These are phyloP conservation scores for Escarpia spicata DNA, from an alignment of 2,888 invertebrate species.

Conservation along the genomic window DNA sequence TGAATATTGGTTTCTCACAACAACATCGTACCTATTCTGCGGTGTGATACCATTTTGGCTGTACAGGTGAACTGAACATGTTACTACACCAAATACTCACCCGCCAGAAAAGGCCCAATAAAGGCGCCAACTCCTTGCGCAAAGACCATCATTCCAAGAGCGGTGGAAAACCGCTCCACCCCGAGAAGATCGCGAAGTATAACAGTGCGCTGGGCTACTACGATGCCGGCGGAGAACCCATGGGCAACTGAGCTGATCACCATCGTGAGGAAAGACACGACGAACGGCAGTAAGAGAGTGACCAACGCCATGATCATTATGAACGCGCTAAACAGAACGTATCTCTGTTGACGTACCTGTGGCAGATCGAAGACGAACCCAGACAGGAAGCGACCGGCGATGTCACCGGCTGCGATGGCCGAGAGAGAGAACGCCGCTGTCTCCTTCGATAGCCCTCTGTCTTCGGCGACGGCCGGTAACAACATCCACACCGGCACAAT, in stretches of 20 bases:
- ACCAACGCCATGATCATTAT: neutral
- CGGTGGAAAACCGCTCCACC: neutral
- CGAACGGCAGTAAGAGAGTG: neutral
- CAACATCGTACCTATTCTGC: no score
- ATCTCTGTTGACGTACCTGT: neutral
- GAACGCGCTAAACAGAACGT: constrained; percentile 1
- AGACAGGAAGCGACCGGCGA: constrained; percentile 26
- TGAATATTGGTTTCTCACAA: no score
- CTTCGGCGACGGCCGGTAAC: constrained; percentile 25
- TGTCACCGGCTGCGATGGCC: constrained; percentile 25
- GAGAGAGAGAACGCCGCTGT: constrained; percentile 22
- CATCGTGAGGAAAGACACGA: neutral
- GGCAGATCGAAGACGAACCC: constrained; percentile 28
- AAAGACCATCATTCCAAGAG: neutral
- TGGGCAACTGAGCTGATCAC: neutral
- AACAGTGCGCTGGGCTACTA: neutral
- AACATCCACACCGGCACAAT: constrained; percentile 26
- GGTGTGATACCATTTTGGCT: no score
- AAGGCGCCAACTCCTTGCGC: neutral
- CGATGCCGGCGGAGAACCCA: neutral
- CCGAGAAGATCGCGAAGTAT: neutral
- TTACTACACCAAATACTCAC: no score
- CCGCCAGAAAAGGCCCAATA: no score
- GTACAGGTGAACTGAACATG: no score
- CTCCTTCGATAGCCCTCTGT: neutral